phyloP scores from a whole-genome alignment of 1,140 invertebrate genomes.

The Orchesella cincta region DNA sequence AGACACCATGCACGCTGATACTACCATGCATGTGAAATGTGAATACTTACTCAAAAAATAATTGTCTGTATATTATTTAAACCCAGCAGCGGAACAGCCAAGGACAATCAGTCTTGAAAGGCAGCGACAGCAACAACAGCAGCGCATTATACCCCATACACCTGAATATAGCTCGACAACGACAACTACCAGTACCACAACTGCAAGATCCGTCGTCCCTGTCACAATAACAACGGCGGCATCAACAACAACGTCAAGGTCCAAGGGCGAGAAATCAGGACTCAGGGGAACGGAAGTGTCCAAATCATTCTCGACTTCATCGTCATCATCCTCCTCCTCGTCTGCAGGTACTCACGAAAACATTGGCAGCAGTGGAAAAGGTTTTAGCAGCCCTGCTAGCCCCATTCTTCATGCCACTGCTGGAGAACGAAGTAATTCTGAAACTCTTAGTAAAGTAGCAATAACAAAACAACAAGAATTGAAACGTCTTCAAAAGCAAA shows the following conservation, averaged over 20 bases:
- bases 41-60: too few relatives aligned
- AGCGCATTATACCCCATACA: conserved; percentile 4
- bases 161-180: not conserved
- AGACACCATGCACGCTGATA: too few relatives aligned
- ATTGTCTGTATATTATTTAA: too few relatives aligned
- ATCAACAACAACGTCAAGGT: conserved; percentile 11
- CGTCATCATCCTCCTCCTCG: not conserved
- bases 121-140: conserved; percentile 12
- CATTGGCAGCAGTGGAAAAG: not conserved
- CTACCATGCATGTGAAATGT: too few relatives aligned
- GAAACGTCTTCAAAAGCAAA: conserved; percentile 29
- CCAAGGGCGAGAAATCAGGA: conserved; percentile 41
- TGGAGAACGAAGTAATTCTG: not conserved
- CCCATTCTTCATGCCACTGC: conserved; percentile 6
- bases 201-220: not conserved
- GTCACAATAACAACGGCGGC: not conserved
- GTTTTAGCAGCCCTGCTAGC: conserved; percentile 12
- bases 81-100: conserved; percentile 40
- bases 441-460: conserved; percentile 21
- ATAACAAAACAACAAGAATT: conserved; percentile 28
- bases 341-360: not conserved
- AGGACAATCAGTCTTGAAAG: conserved; percentile 34
- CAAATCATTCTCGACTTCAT: conserved; percentile 3
- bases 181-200: not conserved
- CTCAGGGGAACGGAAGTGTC: conserved; percentile 38